Evolutionary conservation across 37 sponge, comb jelly and placozoan species (phyloP).

Genomic region (Corticium candelabrum): DNA sequence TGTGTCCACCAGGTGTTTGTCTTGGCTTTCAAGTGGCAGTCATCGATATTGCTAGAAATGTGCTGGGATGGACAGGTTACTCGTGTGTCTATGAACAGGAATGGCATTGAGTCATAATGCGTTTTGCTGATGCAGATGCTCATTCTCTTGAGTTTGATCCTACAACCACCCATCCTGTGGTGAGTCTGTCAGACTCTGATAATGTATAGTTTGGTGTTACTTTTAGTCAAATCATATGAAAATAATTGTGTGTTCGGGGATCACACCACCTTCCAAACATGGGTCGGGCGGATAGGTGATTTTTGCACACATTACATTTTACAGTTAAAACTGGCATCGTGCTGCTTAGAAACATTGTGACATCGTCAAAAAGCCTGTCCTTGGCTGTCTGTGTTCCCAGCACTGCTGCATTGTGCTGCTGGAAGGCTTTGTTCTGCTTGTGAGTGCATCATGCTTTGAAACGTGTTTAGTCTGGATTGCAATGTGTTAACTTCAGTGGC

Average conservation of each 20-base stretch:
- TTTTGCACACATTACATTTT: background rate
- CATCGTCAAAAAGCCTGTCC: too few relatives aligned
- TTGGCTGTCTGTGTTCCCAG: too few relatives aligned
- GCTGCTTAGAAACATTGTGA: too few relatives aligned
- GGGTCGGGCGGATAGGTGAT: background rate
- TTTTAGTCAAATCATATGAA: too few relatives aligned
- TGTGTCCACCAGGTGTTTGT: slow-evolving; percentile 63
- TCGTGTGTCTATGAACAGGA: background rate
- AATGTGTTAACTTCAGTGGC: too few relatives aligned
- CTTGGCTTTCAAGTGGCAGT: slow-evolving; percentile 92
- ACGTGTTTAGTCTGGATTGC: too few relatives aligned
- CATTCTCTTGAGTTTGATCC: slow-evolving; percentile 70
- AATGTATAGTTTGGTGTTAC: too few relatives aligned
- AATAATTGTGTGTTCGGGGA: too few relatives aligned
- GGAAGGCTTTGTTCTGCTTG: too few relatives aligned
- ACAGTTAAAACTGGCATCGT: background rate
- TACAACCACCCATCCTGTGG: slow-evolving; percentile 56
- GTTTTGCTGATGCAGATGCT: slow-evolving; percentile 45
- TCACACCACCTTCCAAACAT: too few relatives aligned
- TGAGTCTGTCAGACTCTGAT: slow-evolving; percentile 12
- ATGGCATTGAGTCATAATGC: background rate
- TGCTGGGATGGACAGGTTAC: slow-evolving; percentile 60
- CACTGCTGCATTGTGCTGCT: too few relatives aligned
- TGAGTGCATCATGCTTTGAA: too few relatives aligned
- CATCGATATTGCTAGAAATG: slow-evolving; percentile 86